A percentile compares a stretch with the other conserved stretches of the same genome.
These are phyloP conservation scores for Drymodes brunneopygia DNA, from an alignment of 2,113 vertebrate genomes.

Conservation along the genomic window DNA sequence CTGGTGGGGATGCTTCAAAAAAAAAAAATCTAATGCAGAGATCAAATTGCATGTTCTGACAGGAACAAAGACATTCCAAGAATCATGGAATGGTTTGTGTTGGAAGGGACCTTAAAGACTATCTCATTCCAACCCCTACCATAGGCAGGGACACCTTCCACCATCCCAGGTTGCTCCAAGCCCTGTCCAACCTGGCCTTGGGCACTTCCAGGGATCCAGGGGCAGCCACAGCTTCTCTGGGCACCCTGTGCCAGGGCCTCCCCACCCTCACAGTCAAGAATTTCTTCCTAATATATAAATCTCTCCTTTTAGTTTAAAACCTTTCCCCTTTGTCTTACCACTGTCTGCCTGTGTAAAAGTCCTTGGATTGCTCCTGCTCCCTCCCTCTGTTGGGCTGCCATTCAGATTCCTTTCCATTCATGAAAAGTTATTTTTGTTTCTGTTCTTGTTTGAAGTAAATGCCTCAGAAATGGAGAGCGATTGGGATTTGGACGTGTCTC, in stretches of 20 bases:
- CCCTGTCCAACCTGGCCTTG: background rate
- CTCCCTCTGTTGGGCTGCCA: background rate
- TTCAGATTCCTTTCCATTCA: background rate
- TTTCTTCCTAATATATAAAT: background rate
- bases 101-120: background rate
- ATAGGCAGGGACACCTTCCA: background rate
- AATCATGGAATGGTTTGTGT: background rate
- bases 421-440: background rate
- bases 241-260: background rate
- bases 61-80: background rate
- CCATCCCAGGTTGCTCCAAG: background rate
- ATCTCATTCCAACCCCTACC: background rate
- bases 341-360: background rate
- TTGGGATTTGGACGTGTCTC: background rate
- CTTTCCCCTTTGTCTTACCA: background rate
- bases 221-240: background rate
- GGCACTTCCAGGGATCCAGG: background rate
- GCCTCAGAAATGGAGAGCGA: background rate
- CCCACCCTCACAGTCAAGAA: fast-evolving
- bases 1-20: background rate
- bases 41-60: background rate
- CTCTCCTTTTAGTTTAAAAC: background rate
- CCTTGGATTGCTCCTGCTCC: background rate
- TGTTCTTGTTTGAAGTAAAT: background rate
- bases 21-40: background rate